Conservation (phyloP, 2,797 vertebrate genomes). For the Thamnophis elegans region DNA sequence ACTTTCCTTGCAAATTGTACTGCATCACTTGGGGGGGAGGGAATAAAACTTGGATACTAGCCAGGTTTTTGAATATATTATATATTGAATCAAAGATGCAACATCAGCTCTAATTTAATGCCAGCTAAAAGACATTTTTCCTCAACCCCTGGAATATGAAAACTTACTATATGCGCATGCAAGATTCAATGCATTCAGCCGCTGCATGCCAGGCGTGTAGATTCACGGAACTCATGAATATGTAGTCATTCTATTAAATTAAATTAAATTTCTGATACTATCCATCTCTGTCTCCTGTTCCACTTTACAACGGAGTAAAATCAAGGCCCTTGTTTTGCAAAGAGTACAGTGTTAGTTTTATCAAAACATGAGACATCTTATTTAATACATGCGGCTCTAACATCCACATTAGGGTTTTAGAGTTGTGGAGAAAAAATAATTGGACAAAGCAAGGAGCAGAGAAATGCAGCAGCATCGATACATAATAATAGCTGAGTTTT, state of each 20-base stretch:
- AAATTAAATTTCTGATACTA: neutral
- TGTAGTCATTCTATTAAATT: neutral
- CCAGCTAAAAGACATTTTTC: neutral
- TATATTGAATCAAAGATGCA: neutral
- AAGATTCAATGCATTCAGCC: neutral
- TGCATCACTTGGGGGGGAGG: neutral
- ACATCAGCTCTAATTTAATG: neutral
- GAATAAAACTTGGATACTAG: neutral
- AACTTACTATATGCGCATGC: neutral
- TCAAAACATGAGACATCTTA: neutral
- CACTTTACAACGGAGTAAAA: neutral
- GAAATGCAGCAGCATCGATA: neutral
- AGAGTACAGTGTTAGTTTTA: neutral
- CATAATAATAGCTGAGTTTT: neutral
- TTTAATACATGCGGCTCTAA: neutral
- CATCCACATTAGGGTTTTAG: neutral
- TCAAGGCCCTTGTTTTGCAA: slow-evolving; percentile 4
- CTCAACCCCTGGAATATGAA: neutral
- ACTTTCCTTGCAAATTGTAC: neutral
- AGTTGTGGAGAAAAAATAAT: neutral
- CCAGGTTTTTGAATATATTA: neutral
- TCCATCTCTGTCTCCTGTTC: neutral
- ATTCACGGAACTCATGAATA: neutral
- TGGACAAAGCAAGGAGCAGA: neutral
- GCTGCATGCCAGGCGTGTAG: neutral